These are phyloP conservation scores for Acanthosepion esculentum DNA, from an alignment of 2,888 invertebrate genomes.

Conservation along the genomic window DNA sequence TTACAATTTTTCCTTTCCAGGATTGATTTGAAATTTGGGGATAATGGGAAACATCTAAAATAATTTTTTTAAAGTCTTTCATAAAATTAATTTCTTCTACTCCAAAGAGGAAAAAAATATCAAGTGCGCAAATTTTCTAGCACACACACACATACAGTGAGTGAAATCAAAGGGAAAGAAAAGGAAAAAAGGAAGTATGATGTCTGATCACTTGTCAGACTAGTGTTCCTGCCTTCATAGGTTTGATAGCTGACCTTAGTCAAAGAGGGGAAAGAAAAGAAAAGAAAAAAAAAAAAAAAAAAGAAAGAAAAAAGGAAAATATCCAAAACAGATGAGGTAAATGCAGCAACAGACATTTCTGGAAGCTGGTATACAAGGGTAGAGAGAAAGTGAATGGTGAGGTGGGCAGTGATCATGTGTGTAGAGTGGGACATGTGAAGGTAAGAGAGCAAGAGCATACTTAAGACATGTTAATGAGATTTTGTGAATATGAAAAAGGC, in stretches of 20 bases:
- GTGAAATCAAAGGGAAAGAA: neutral
- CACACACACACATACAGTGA: neutral
- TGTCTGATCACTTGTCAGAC: constrained; percentile 33
- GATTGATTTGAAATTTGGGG: neutral
- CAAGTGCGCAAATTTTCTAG: neutral
- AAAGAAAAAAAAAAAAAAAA: neutral
- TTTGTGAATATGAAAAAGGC: neutral
- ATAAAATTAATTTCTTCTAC: neutral
- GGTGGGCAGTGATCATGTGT: constrained; percentile 20
- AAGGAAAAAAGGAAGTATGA: neutral
- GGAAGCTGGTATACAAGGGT: neutral
- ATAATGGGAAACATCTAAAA: neutral
- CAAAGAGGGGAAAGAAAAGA: neutral
- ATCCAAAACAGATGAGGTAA: constrained; percentile 6
- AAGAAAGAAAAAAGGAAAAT: neutral
- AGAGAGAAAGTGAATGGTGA: neutral
- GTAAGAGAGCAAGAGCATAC: neutral
- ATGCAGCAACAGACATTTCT: neutral
- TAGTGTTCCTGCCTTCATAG: constrained; percentile 22
- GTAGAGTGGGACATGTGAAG: neutral
- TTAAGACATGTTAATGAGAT: neutral
- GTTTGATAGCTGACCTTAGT: constrained; percentile 33
- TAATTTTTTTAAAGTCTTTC: neutral
- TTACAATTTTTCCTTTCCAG: too few species aligned
- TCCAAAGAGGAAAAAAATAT: neutral